Evolutionary conservation across 2,888 invertebrate genomes (phyloP).

Genomic region (Mellilla xanthometata): DNA sequence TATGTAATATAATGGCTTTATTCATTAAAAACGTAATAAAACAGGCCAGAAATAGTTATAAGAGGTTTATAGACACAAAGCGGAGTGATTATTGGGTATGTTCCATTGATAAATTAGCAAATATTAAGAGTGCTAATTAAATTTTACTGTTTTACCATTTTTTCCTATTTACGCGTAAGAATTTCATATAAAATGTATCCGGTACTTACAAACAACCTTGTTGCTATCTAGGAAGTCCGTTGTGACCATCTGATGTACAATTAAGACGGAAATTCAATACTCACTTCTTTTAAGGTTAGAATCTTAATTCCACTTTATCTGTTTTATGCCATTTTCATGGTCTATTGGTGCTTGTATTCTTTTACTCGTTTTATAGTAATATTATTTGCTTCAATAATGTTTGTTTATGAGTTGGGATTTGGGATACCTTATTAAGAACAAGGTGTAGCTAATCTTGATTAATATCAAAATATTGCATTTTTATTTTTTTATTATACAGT

Average conservation of each 20-base stretch:
- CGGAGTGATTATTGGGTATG: constrained; percentile 56
- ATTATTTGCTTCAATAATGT: too few species aligned
- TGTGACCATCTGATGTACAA: constrained; percentile 2
- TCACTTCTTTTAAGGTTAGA: constrained; percentile 14
- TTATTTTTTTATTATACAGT: too few species aligned
- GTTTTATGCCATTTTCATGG: not conserved
- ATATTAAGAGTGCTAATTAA: constrained; percentile 21
- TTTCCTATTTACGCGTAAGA: constrained; percentile 10
- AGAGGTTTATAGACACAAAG: constrained; percentile 50
- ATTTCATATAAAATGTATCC: constrained; percentile 7
- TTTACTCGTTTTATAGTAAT: too few species aligned
- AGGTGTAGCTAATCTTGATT: too few species aligned
- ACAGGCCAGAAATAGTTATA: constrained; percentile 54
- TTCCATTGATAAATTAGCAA: constrained; percentile 32
- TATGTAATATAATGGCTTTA: constrained; percentile 50
- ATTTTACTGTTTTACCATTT: constrained; percentile 6
- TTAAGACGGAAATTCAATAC: constrained; percentile 8
- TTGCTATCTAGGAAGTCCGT: constrained; percentile 14
- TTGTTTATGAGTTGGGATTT: too few species aligned
- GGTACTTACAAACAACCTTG: constrained; percentile 17
- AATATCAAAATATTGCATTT: too few species aligned
- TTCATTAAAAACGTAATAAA: constrained; percentile 60
- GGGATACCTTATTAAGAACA: too few species aligned
- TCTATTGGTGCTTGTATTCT: too few species aligned
- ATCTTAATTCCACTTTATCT: not conserved